Evolutionary conservation across 2,113 vertebrate species (phyloP), one percentile per base, ranked within the genome.

Genomic region (Labrus mixtus): DNA sequence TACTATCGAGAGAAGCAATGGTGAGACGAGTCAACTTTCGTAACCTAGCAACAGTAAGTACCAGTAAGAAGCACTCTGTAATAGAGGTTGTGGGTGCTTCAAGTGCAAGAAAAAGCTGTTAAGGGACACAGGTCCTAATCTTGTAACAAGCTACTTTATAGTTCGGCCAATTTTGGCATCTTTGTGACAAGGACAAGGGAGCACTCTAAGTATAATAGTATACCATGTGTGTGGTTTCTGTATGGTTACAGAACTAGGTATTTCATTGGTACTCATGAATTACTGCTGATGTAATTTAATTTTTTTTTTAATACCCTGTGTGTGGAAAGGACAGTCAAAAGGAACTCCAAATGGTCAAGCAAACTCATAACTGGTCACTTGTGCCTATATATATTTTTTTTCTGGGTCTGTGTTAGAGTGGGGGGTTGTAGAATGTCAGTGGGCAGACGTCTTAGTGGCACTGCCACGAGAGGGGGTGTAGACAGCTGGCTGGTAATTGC

Each of bases 401-500:
- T 60, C 6, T 56, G 45, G 46, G 39, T 17, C n/a, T 56, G 13
- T 48, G 29, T 36, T 48, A 19, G 56, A 20, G 25, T 54, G 48
- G 36, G 68, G 19, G 45, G 19, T 41, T 58, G 41, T 68, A 51
- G 54, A 45, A 68, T 54, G 54, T 75, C 58, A 65, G 48, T 60
- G 83, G 63, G 73, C 11, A 45, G 39, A 59, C 53, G 75, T 63
- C 51, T 73, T 46, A 56, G 46, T 76, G 68, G 51, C 64, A 57
- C 33, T 20, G 54, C 56, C 53, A 90, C 90, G 84, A 85, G 91
- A 88, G 89, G 83, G 80, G 75, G 91, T 92, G 94, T 90, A 89
- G 87, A 88, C 75, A 93, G 91, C 93, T 95, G 95, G 93, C 94
- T 95, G 92, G 93, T 95, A 96, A 96, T 95, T 95, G 94, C 92